phyloP scores from a whole-genome alignment of 2,113 vertebrate species.

The Meleagris gallopavo region DNA sequence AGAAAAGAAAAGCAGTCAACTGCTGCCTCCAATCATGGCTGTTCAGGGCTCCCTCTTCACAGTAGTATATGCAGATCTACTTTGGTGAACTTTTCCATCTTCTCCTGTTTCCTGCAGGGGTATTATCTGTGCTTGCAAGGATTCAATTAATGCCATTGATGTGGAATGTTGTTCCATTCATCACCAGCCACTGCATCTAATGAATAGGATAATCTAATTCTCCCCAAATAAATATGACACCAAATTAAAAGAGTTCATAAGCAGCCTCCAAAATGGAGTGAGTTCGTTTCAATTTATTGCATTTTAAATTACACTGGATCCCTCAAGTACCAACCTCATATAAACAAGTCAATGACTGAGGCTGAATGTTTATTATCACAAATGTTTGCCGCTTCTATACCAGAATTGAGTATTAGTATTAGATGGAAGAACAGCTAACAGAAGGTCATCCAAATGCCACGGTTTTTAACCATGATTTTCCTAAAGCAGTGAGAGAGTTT shows the following conservation, averaged over 20 bases:
- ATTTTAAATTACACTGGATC: constrained; percentile 53
- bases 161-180: constrained; percentile 63
- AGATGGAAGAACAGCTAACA: constrained; percentile 36
- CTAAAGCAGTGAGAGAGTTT: neutral
- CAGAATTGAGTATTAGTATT: constrained; percentile 47
- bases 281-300: constrained; percentile 62
- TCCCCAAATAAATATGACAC: constrained; percentile 65
- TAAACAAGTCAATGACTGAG: constrained; percentile 38
- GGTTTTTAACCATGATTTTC: constrained; percentile 31
- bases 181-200: constrained; percentile 62
- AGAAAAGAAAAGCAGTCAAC: neutral
- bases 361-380: constrained; percentile 44
- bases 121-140: constrained; percentile 60
- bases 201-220: constrained; percentile 71
- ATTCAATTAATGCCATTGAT: constrained; percentile 71
- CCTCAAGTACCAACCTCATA: constrained; percentile 44
- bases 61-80: constrained; percentile 39
- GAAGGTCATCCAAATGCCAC: constrained; percentile 61
- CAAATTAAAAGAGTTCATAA: constrained; percentile 72
- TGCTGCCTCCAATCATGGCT: neutral
- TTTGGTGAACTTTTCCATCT: constrained; percentile 60
- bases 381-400: constrained; percentile 53
- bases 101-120: constrained; percentile 61
- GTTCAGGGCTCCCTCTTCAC: neutral
- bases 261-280: constrained; percentile 53